These are phyloP conservation scores for Timandra comae DNA, from an alignment of 2,888 invertebrate genomes.

Conservation along the genomic window DNA sequence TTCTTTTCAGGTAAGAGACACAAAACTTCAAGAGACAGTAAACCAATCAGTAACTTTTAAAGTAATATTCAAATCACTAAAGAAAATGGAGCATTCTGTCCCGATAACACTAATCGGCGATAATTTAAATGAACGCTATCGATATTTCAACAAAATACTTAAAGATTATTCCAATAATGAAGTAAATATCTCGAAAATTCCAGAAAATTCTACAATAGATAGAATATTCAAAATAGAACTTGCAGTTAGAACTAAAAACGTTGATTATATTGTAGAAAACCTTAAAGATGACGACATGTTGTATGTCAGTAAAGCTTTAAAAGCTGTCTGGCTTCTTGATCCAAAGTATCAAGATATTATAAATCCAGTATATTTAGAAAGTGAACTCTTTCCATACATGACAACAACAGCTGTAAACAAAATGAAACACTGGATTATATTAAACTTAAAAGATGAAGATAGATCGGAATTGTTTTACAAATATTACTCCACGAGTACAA, in stretches of 20 bases:
- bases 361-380: slow-evolving; percentile 45
- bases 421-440: slow-evolving; percentile 19
- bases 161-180: not conserved
- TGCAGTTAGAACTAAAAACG: slow-evolving; percentile 37
- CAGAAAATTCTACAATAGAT: slow-evolving; percentile 39
- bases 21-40: too few species aligned
- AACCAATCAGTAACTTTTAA: too few species aligned
- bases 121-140: not conserved
- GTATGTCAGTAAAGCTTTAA: slow-evolving; percentile 49
- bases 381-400: slow-evolving; percentile 46
- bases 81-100: not conserved
- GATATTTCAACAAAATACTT: not conserved
- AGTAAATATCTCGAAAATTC: slow-evolving; percentile 3
- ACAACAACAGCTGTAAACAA: slow-evolving; percentile 31
- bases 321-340: slow-evolving; percentile 42
- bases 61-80: too few species aligned
- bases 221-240: slow-evolving; percentile 52
- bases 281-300: slow-evolving; percentile 51
- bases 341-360: slow-evolving; percentile 32
- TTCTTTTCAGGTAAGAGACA: too few species aligned
- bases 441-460: slow-evolving; percentile 15
- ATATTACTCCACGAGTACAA: too few species aligned
- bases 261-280: slow-evolving; percentile 40
- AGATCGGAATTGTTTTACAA: slow-evolving; percentile 22
- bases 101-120: not conserved